Conservation (phyloP, 2,888 invertebrate species). For the Meganola albula region DNA sequence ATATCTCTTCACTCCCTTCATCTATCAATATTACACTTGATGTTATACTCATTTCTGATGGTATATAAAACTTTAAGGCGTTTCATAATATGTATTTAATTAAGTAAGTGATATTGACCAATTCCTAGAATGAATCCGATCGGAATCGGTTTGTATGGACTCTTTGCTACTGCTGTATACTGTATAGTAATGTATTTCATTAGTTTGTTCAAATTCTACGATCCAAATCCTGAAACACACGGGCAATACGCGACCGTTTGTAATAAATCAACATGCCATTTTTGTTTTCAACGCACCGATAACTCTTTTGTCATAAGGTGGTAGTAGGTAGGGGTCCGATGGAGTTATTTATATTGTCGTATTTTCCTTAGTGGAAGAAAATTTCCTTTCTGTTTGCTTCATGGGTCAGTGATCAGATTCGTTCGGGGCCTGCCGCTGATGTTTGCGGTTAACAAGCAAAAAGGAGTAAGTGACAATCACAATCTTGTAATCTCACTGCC, state of each 20-base stretch:
- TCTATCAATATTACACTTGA: too few relatives aligned
- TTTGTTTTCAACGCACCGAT: conserved; percentile 79
- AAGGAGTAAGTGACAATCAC: conserved; percentile 31
- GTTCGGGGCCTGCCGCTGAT: conserved; percentile 46
- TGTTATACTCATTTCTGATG: too few relatives aligned
- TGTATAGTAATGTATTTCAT: too few relatives aligned
- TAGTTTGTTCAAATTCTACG: too few relatives aligned
- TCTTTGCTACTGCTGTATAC: too few relatives aligned
- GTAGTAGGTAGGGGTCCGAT: conserved; percentile 67
- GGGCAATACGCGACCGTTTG: conserved; percentile 53
- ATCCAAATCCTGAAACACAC: conserved; percentile 38
- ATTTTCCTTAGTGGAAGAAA: conserved; percentile 73
- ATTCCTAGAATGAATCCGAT: too few relatives aligned
- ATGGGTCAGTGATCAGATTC: conserved; percentile 76
- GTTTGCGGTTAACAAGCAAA: conserved; percentile 22
- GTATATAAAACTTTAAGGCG: too few relatives aligned
- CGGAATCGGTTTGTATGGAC: too few relatives aligned
- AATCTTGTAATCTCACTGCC: conserved; percentile 8
- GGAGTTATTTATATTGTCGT: conserved; percentile 77
- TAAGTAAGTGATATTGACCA: too few relatives aligned
- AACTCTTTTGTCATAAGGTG: conserved; percentile 78
- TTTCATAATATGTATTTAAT: too few relatives aligned
- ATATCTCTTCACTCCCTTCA: too few relatives aligned
- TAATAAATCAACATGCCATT: conserved; percentile 74
- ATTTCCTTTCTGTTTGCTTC: conserved; percentile 76